Evolutionary conservation across 2,888 invertebrate species (phyloP).

Genomic region (Epinotia demarniana): DNA sequence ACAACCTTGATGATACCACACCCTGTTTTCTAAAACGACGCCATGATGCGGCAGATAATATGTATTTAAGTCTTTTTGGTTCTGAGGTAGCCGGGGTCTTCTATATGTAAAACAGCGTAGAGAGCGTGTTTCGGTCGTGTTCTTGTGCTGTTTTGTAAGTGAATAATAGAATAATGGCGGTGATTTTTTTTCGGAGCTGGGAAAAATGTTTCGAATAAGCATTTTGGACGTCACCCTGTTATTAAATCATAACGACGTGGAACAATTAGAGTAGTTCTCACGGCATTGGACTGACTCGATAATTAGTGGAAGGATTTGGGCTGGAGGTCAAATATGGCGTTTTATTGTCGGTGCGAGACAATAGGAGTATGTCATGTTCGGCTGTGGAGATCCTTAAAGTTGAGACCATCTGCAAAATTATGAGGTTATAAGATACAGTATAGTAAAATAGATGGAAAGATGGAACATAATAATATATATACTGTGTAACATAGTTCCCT

Average conservation of each 20-base stretch:
- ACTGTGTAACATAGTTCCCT: too few species aligned
- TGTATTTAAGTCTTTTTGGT: not conserved
- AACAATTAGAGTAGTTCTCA: constrained; percentile 51
- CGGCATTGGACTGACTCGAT: constrained; percentile 46
- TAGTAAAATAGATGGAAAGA: too few species aligned
- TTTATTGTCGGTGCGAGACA: constrained; percentile 35
- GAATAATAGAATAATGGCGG: constrained; percentile 57
- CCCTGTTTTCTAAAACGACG: constrained; percentile 12
- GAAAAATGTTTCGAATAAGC: constrained; percentile 63
- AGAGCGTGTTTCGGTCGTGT: not conserved
- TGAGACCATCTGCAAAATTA: not conserved
- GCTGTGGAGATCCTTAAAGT: constrained; percentile 6
- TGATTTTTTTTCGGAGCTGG: constrained; percentile 57
- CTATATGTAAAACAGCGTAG: constrained; percentile 3
- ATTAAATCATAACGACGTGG: constrained; percentile 71
- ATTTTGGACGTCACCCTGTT: constrained; percentile 70
- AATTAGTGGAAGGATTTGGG: constrained; percentile 42
- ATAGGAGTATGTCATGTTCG: constrained; percentile 5
- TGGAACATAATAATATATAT: too few species aligned
- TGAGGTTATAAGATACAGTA: not conserved
- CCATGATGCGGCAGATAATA: not conserved
- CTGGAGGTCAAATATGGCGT: constrained; percentile 49
- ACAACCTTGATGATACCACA: constrained; percentile 59
- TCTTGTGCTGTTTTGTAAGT: constrained; percentile 8
- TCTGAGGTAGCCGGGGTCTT: not conserved